phyloP scores from a whole-genome alignment of 1,140 invertebrate genomes.

The Pseudachorutes palmiensis region DNA sequence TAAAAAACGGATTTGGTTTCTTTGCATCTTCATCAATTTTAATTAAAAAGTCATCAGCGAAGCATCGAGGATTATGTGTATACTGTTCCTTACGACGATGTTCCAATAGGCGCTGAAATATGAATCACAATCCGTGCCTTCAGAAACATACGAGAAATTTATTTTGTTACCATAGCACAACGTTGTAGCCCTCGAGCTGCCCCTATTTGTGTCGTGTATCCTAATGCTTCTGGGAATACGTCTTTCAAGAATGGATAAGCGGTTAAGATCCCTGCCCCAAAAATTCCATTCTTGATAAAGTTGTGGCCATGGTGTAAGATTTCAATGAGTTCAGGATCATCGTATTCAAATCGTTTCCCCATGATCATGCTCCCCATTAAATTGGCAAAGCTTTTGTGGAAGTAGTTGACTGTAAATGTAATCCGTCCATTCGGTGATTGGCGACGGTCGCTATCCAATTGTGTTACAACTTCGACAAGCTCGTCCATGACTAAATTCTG shows the following conservation, averaged over 20 bases:
- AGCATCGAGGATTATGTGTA: not conserved
- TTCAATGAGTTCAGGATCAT: constrained; percentile 12
- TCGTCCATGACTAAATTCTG: not conserved
- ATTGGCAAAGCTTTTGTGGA: constrained; percentile 16
- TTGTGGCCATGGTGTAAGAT: not conserved
- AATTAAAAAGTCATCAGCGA: constrained; percentile 7
- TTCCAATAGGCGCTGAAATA: constrained; percentile 8
- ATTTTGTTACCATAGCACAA: not conserved
- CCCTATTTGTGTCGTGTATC: constrained; percentile 50
- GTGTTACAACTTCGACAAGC: not conserved
- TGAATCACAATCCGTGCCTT: no score
- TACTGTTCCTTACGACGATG: not conserved
- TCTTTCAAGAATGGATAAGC: constrained; percentile 55
- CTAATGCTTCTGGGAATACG: constrained; percentile 62
- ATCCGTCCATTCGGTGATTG: not conserved
- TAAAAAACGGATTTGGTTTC: constrained; percentile 11
- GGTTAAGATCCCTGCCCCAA: constrained; percentile 5
- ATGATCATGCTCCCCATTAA: constrained; percentile 14
- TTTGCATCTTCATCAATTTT: not conserved
- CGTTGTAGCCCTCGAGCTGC: constrained; percentile 41
- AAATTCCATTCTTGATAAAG: constrained; percentile 10
- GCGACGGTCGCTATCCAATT: not conserved
- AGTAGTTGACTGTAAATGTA: constrained; percentile 12
- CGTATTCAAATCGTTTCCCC: constrained; percentile 10
- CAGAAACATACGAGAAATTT: not conserved